Base-by-base conservation (phyloP, 2,888 invertebrate genomes). In the Scaptomyza polygonia region DNA sequence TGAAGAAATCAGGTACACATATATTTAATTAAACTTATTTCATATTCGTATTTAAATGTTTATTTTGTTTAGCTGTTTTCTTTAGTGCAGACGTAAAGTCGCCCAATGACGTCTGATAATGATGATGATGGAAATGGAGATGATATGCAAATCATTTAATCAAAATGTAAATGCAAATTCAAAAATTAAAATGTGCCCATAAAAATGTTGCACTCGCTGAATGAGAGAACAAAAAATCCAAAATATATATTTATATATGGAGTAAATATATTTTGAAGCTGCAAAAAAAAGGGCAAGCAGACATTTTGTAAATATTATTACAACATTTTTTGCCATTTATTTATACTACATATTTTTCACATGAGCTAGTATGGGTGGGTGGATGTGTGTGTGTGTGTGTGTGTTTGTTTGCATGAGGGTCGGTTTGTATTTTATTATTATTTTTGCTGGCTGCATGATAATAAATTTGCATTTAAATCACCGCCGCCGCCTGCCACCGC, bases 261-360 rank as follows among this genome's bases (percentile, higher is more conserved):
- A 29, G 7, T 8, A 21, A 21, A 21, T 34, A 16, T 44, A 25
- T 34, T 39, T 34, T 39, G 45, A 61, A 27, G 55, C 25, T 44
- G n/a, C 5, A 72, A 12, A 36, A 36, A 75, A 72, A 63, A 36
- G 63, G 43, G 48, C 72, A 64, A 65, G 66, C 82, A 87, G 87
- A 87, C 83, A 87, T 86, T 88, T 78, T 86, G 88, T 83, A 84
- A 84, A 84, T 84, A 88, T 88, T 84, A 84, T 84, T 88, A 83
- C 67, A 73, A 76, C 72, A 70, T 72, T 66, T 58, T 65, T 66
- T 65, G 43, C 59, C 65, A 77, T 75, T 80, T 83, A 69, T 87
- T 82, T 70, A 71, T 86, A 70, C 77, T 68, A 79, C 5, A 25
- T 25, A 25, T 25, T 25, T 25, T 25, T 5, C 25, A 25, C 4